Percentiles rank a stretch among this genome's conserved stretches.
Conservation (phyloP, 2,888 invertebrate genomes). For the Ischnura elegans region DNA sequence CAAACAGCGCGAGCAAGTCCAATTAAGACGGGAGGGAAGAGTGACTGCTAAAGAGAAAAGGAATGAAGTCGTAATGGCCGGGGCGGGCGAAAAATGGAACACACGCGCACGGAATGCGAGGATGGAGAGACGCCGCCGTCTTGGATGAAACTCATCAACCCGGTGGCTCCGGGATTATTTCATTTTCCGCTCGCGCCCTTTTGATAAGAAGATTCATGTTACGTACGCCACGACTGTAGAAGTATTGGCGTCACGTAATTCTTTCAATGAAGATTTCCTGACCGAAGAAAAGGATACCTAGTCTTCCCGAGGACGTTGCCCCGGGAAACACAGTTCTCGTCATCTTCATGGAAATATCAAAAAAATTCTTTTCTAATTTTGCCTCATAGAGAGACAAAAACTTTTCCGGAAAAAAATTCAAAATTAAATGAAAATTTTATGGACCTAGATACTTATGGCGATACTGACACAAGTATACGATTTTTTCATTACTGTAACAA, state of each 20-base stretch:
- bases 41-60: not conserved
- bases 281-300: too few species aligned
- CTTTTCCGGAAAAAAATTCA: too few species aligned
- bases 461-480: too few species aligned
- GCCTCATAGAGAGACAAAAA: too few species aligned
- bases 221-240: not conserved
- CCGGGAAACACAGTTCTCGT: too few species aligned
- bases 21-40: not conserved
- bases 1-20: not conserved
- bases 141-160: not conserved
- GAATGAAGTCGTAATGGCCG: slow-evolving; percentile 5
- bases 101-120: not conserved
- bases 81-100: not conserved
- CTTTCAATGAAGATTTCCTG: not conserved
- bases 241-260: not conserved
- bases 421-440: too few species aligned
- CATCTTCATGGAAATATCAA: too few species aligned
- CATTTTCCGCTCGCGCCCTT: not conserved
- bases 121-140: not conserved
- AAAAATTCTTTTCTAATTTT: too few species aligned
- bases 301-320: too few species aligned
- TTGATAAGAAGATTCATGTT: not conserved
- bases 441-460: too few species aligned
- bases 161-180: not conserved
- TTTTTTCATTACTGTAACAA: too few species aligned